Percentiles rank a stretch among this genome's conserved stretches.
phyloP scores from a whole-genome alignment of 2,113 vertebrate genomes.

The Aptenodytes forsteri region DNA sequence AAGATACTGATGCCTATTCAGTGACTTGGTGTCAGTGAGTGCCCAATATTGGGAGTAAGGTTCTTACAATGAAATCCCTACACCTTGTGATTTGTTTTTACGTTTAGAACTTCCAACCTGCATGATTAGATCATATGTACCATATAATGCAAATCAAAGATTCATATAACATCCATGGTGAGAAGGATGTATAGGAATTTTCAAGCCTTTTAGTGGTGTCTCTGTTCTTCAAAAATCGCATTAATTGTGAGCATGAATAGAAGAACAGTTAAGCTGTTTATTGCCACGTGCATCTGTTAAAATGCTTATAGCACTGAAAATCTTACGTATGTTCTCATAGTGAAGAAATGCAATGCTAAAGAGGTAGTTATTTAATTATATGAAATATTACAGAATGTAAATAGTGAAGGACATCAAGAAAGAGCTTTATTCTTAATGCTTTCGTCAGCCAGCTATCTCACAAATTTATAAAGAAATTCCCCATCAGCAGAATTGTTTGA shows the following conservation, averaged over 20 bases:
- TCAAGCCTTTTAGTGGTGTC: background rate
- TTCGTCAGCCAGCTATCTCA: background rate
- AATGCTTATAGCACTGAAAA: background rate
- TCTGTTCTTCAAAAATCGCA: background rate
- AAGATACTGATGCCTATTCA: background rate
- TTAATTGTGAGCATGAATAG: background rate
- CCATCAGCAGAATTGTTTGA: background rate
- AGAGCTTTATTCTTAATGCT: background rate
- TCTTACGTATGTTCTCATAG: background rate
- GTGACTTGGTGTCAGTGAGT: background rate
- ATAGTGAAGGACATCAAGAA: background rate
- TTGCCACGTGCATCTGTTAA: background rate
- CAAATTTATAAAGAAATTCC: background rate
- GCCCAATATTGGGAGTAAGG: background rate
- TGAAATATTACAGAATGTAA: background rate
- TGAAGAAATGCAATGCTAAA: background rate
- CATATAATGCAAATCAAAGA: background rate
- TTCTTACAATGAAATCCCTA: background rate
- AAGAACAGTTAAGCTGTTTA: background rate
- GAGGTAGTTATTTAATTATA: background rate
- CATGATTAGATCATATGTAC: background rate
- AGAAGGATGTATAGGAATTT: background rate
- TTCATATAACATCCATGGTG: background rate
- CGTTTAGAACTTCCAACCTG: rapidly evolving
- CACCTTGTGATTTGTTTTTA: background rate